These are phyloP conservation scores for Torymus auratus DNA, from an alignment of 2,888 invertebrate genomes.

Conservation along the genomic window DNA sequence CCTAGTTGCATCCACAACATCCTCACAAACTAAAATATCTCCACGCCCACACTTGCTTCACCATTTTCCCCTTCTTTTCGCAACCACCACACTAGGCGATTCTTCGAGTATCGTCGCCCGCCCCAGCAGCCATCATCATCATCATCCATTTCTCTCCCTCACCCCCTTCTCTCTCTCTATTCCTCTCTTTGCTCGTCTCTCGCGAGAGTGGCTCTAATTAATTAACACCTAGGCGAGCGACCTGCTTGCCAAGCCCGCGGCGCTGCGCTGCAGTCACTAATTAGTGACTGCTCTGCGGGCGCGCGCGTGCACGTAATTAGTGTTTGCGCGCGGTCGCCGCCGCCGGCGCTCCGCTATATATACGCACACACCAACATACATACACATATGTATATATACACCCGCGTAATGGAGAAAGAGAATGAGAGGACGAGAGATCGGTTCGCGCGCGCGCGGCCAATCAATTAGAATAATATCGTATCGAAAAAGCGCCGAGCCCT, in stretches of 20 bases:
- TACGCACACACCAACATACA: too few species aligned
- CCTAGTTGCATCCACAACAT: too few species aligned
- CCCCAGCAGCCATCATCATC: not conserved
- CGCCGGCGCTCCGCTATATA: not conserved
- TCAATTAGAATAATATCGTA: constrained; percentile 44
- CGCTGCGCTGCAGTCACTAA: constrained; percentile 67
- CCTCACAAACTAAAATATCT: too few species aligned
- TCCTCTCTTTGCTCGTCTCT: constrained; percentile 9
- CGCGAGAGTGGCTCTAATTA: constrained; percentile 74
- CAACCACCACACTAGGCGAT: constrained; percentile 6
- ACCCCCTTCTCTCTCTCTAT: constrained; percentile 8
- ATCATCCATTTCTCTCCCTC: not conserved
- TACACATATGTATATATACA: not conserved
- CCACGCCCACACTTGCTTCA: not conserved
- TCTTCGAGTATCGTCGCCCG: constrained; percentile 10
- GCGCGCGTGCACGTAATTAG: constrained; percentile 70
- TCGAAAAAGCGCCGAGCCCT: not conserved
- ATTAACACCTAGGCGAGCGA: constrained; percentile 72
- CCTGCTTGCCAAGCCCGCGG: constrained; percentile 45
- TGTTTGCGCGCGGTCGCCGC: constrained; percentile 63
- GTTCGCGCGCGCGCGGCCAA: not conserved
- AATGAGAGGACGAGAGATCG: not conserved
- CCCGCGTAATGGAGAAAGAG: not conserved
- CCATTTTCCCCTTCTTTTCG: not conserved
- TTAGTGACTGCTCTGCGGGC: constrained; percentile 69